Conservation (phyloP, 2,888 invertebrate species). For the Xylocampa areola region DNA sequence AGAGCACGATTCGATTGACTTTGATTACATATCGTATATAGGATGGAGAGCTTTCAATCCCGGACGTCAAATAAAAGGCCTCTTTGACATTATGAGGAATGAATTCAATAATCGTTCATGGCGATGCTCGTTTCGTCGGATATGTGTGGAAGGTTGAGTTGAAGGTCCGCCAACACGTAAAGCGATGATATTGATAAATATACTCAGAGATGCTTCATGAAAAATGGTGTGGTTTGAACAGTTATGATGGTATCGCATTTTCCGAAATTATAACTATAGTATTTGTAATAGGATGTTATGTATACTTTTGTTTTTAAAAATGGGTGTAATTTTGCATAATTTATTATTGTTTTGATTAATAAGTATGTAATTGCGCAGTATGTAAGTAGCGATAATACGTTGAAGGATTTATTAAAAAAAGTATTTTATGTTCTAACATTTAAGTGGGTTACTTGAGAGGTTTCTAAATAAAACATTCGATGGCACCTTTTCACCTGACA, state of each 20-base stretch:
- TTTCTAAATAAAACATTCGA: too few species aligned
- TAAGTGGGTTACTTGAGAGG: too few species aligned
- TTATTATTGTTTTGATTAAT: too few species aligned
- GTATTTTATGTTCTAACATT: too few species aligned
- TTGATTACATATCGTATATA: conserved; percentile 58
- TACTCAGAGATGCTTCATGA: conserved; percentile 30
- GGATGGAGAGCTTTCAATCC: conserved; percentile 53
- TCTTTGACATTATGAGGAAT: conserved; percentile 69
- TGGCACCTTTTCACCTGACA: too few species aligned
- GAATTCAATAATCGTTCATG: conserved; percentile 69
- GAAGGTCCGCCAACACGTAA: conserved; percentile 39
- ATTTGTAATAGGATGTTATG: not conserved
- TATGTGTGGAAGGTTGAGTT: conserved; percentile 45
- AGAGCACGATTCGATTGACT: conserved; percentile 48
- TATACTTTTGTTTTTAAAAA: too few species aligned
- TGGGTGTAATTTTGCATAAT: too few species aligned
- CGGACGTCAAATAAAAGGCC: conserved; percentile 65
- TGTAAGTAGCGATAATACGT: too few species aligned
- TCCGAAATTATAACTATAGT: not conserved
- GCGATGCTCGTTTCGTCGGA: conserved; percentile 56
- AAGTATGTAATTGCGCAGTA: too few species aligned
- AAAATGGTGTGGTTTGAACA: conserved; percentile 27
- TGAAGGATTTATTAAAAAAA: too few species aligned
- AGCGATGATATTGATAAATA: conserved; percentile 43
- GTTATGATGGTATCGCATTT: conserved; percentile 11